A percentile compares a stretch with the other conserved stretches of the same genome.
These are phyloP conservation scores for Pangasianodon gigas DNA, from an alignment of 2,113 vertebrate genomes.

Conservation along the genomic window DNA sequence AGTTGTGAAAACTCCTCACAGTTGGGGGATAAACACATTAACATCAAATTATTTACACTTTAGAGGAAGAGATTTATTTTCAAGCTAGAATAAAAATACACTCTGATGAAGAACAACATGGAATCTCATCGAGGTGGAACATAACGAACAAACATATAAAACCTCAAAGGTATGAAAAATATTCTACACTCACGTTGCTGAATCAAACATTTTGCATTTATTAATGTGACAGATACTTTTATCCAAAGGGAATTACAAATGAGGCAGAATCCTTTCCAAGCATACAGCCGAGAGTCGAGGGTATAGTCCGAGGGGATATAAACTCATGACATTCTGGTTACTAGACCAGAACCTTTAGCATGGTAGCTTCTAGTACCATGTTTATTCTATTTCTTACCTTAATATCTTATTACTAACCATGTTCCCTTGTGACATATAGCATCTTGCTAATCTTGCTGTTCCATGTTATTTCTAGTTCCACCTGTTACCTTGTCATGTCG, in stretches of 20 bases:
- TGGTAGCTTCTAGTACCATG: not conserved
- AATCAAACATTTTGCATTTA: not conserved
- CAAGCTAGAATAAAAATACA: not conserved
- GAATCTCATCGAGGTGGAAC: not conserved
- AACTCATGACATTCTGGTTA: not conserved
- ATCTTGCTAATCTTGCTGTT: not conserved
- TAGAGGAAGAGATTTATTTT: conserved; percentile 8
- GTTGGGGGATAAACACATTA: conserved; percentile 28
- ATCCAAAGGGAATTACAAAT: not conserved
- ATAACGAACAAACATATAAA: not conserved
- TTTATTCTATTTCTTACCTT: not conserved
- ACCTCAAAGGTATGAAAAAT: not conserved
- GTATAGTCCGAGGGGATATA: not conserved
- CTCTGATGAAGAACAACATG: conserved; percentile 8
- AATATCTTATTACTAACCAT: too few relatives aligned
- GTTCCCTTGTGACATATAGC: too few relatives aligned
- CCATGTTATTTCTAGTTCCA: not conserved
- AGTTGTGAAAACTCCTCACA: conserved; percentile 14
- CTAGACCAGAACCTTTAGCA: not conserved
- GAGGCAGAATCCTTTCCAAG: not conserved
- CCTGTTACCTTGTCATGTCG: not conserved
- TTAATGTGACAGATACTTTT: not conserved
- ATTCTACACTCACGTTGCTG: not conserved
- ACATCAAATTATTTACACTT: conserved; percentile 47
- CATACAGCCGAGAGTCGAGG: not conserved